Evolutionary conservation across 2,888 invertebrate genomes (phyloP).

Genomic region (Andrena praecox): DNA sequence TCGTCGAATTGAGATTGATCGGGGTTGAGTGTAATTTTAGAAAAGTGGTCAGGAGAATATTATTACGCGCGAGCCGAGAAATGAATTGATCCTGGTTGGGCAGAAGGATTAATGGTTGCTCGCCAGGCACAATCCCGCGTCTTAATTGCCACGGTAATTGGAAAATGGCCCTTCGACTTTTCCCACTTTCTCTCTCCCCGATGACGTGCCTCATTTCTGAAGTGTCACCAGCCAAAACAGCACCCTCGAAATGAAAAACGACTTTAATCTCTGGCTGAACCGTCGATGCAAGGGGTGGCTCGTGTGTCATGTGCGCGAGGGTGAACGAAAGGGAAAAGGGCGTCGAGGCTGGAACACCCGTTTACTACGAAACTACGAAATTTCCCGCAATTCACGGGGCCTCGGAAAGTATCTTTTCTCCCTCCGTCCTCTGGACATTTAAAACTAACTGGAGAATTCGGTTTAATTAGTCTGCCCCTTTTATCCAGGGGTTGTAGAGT

Average conservation of each 20-base stretch:
- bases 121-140: constrained; percentile 14
- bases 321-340: constrained; percentile 37
- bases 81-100: neutral
- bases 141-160: constrained; percentile 56
- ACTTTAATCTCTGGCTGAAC: constrained; percentile 69
- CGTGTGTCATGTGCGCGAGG: constrained; percentile 59
- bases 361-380: constrained; percentile 45
- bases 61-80: neutral
- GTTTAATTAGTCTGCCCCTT: too few species aligned
- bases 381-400: constrained; percentile 37
- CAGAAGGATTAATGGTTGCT: constrained; percentile 33
- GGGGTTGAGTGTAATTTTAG: neutral
- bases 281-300: constrained; percentile 63
- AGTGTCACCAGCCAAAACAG: constrained; percentile 62
- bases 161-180: constrained; percentile 52
- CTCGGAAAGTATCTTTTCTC: constrained; percentile 16
- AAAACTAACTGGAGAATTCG: neutral
- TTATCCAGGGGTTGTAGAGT: too few species aligned
- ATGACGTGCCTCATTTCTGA: constrained; percentile 56
- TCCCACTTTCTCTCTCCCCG: neutral
- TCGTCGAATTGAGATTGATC: too few species aligned
- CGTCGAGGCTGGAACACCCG: constrained; percentile 34
- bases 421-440: neutral
- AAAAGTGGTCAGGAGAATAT: neutral
- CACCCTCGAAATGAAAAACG: constrained; percentile 67